Conservation (phyloP, 2,797 vertebrate genomes). For the Micrastur ruficollis region DNA sequence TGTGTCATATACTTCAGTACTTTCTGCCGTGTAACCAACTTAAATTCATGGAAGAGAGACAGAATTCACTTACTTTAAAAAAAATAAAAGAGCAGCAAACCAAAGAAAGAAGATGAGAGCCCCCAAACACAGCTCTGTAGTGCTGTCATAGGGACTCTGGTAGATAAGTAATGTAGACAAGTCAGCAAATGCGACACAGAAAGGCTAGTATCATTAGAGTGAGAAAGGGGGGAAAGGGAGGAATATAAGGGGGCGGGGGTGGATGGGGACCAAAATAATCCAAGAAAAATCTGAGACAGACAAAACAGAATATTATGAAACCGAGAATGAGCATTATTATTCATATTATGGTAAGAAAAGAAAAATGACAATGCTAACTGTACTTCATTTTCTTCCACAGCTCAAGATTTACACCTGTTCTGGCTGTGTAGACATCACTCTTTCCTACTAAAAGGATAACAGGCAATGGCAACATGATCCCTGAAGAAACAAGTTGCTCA, state of each 20-base stretch:
- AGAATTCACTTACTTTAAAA: background rate
- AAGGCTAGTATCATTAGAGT: background rate
- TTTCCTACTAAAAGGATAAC: background rate
- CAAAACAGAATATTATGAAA: background rate
- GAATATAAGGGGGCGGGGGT: background rate
- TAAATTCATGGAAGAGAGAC: background rate
- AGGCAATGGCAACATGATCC: background rate
- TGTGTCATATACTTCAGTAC: background rate
- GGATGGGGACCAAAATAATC: too few relatives aligned
- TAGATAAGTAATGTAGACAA: background rate
- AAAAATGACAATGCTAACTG: background rate
- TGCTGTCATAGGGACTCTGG: background rate
- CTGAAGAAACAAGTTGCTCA: background rate
- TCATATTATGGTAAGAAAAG: background rate
- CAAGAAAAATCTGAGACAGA: background rate
- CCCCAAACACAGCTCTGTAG: background rate
- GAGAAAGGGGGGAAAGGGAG: background rate
- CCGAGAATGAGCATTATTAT: background rate
- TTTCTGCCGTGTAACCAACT: background rate
- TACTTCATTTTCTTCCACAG: background rate
- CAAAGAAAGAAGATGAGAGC: background rate
- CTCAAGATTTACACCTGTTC: background rate
- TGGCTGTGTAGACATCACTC: background rate
- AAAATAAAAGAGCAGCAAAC: background rate
- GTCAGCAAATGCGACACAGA: background rate